A percentile compares a stretch with the other conserved stretches of the same genome.
Conservation (phyloP, 2,888 invertebrate genomes). For the Mylabris sibirica region DNA sequence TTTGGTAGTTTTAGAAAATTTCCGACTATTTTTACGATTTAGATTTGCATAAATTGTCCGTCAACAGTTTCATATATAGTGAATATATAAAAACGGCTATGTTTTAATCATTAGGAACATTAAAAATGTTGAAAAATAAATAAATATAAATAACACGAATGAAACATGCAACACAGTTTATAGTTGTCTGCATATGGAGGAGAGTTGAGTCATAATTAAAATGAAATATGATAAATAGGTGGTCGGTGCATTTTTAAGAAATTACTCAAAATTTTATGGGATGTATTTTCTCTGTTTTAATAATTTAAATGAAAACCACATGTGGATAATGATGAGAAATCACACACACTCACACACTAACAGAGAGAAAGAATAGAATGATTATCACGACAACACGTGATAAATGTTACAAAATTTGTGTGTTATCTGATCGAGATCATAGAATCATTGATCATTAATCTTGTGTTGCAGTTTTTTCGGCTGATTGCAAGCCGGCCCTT, state of each 20-base stretch:
- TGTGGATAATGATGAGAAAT: background rate
- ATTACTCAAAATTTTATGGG: background rate
- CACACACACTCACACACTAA: background rate
- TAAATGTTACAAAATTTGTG: background rate
- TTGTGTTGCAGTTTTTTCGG: conserved; percentile 9
- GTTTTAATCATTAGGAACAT: background rate
- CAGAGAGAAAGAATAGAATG: background rate
- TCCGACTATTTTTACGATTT: background rate
- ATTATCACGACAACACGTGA: conserved; percentile 12
- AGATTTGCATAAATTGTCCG: conserved; percentile 11
- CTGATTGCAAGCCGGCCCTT: conserved; percentile 6
- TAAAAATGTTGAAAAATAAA: conserved; percentile 1
- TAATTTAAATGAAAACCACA: conserved; percentile 12
- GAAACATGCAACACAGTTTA: background rate
- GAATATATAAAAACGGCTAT: background rate
- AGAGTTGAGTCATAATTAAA: conserved; percentile 12
- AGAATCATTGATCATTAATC: conserved; percentile 15
- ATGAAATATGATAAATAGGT: conserved; percentile 11
- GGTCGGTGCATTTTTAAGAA: conserved; percentile 1
- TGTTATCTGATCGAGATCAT: conserved; percentile 6
- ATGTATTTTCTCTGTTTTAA: background rate
- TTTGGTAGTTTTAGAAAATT: background rate
- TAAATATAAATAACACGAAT: conserved; percentile 6
- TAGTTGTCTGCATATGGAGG: conserved; percentile 8
- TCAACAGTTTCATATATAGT: background rate